Evolutionary conservation across 2,113 vertebrate genomes (phyloP), one percentile per base, ranked within the genome.

Genomic region (Nansenia antarctica): DNA sequence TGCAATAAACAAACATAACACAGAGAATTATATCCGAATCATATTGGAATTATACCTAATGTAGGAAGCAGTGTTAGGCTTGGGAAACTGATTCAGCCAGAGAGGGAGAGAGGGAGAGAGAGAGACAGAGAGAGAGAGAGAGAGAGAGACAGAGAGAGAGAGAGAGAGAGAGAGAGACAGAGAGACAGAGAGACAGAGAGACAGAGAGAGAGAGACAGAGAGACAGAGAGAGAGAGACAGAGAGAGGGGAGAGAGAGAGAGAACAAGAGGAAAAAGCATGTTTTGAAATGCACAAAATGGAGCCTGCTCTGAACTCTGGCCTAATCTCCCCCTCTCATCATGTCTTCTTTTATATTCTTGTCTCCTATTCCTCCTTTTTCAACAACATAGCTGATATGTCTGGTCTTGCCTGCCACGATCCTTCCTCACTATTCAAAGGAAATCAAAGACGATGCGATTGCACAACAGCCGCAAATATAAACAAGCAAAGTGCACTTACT

Each of bases 331-430:
- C 86, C 79, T 65, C 70, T 76, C 74, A 80, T 60, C 84, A 78
- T 58, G 82, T 88, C 77, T 88, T 91, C 85, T 82, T 87, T 87
- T 83, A 83, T 88, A 83, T 86, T 83, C 83, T 77, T 80, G 83
- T 84, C 84, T 87, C 85, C 75, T 86, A 72, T 87, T 89, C 78
- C 88, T 53, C 83, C 81, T 86, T 87, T 91, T 85, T 80, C 77
- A 82, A 77, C 80, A 70, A 78, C 89, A 90, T 88, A 90, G 89
- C 85, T 90, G 87, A 92, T 93, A 72, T 92, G 92, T 84, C 91
- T 86, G 85, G 92, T 93, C 92, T 93, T 93, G 92, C 86, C 90
- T 88, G 85, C 82, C 79, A 85, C 88, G 82, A 80, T 91, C 81
- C 71, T 86, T n/a, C n/a, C 85, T 85, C 78, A 72, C 74, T 34